Base-by-base conservation (phyloP, 2,113 vertebrate genomes). In the Dicentrarchus labrax region DNA sequence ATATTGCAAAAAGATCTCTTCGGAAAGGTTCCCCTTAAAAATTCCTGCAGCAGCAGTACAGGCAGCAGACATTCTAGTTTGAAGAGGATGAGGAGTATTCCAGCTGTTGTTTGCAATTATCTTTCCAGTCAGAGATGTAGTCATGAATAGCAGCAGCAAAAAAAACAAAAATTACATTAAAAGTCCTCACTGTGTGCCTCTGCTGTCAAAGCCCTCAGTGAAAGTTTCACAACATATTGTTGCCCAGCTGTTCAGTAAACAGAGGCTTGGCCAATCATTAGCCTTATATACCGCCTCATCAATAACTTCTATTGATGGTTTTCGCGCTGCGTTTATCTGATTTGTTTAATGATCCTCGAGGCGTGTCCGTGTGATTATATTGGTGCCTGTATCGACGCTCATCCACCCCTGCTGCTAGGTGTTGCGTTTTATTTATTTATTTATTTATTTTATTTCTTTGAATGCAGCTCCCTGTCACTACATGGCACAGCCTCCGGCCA, bases 271-370 rank as follows among this genome's bases (percentile, higher is more conserved):
- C 80, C 88, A 92, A 94, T 96, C 95, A 92, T 91, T 93, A 94
- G 84, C 92, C 89, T 96, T 95, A 91, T 94, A 95, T 94, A 92
- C 82, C 90, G 92, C 92, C 90, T 93, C 93, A 94, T 94, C 94
- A 91, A 96, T 96, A 94, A 90, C 93, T 79, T 71, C 66, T 96
- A 97, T 96, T 90, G 96, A 98, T 95, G 86, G 54, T 81, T 90
- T 92, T 92, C 71, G 84, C 93, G 64, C 90, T 93, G 80, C 71
- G 79, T 94, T 95, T 93, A 91, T 93, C 92, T 93, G 95, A 96
- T 95, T 95, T 95, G 94, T 93, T 94, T 95, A 94, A 88, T 86
- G 94, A 94, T 94, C 90, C 92, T 76, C 80, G 85, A 94, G 89
- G 94, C 90, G 88, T 94, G 91, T 94, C 93, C 91, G 86, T 89